A percentile compares a stretch with the other conserved stretches of the same genome.
These are phyloP conservation scores for Lochmaea capreae DNA, from an alignment of 2,888 invertebrate genomes.

Conservation along the genomic window DNA sequence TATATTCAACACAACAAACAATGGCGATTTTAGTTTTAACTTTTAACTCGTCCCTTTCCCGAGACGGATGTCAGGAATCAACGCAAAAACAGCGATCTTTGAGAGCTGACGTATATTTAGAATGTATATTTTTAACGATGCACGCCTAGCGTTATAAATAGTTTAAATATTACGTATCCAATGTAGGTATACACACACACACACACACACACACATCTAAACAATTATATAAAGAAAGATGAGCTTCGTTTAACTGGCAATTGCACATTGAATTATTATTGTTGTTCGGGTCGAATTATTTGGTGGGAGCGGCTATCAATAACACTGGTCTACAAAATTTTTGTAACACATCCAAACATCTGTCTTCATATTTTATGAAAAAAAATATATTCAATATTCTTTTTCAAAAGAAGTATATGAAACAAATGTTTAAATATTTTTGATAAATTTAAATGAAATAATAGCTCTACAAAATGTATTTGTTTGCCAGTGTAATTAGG, in stretches of 20 bases:
- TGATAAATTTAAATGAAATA: too few species aligned
- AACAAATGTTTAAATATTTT: too few species aligned
- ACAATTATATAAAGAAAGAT: constrained; percentile 49
- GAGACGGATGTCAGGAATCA: constrained; percentile 38
- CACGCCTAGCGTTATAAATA: constrained; percentile 57
- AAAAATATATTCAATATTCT: too few species aligned
- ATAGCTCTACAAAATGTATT: too few species aligned
- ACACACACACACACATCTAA: constrained; percentile 38
- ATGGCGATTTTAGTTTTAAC: constrained; percentile 7
- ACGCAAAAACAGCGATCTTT: constrained; percentile 34
- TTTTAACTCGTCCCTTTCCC: constrained; percentile 9
- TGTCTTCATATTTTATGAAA: neutral
- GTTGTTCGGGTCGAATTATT: constrained; percentile 43
- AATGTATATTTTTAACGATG: constrained; percentile 59
- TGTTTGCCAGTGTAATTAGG: constrained; percentile 1
- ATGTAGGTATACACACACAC: constrained; percentile 27
- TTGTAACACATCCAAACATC: neutral
- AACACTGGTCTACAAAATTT: constrained; percentile 4
- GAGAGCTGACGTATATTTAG: constrained; percentile 56
- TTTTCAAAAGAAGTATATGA: too few species aligned
- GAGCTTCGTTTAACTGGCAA: constrained; percentile 44
- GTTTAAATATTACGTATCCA: constrained; percentile 50
- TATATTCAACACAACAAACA: constrained; percentile 19
- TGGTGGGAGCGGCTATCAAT: constrained; percentile 38
- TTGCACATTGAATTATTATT: constrained; percentile 17